phyloP scores from a whole-genome alignment of 2,797 vertebrate species.

The Phoebastria nigripes region DNA sequence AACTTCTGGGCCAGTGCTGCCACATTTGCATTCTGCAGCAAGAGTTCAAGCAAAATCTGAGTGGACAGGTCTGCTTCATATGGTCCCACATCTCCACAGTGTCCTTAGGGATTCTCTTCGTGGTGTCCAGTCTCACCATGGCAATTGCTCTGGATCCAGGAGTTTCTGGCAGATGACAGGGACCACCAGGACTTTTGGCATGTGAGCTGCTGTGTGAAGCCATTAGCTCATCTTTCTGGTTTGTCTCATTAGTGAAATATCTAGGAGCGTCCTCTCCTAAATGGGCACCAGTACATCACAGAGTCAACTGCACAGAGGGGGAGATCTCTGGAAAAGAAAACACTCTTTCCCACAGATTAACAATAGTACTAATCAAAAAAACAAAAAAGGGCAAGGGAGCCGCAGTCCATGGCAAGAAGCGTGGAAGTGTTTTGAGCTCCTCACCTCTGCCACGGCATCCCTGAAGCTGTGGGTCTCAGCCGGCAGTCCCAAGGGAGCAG shows the following conservation, averaged over 20 bases:
- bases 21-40: not conserved
- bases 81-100: not conserved
- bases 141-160: not conserved
- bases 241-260: not conserved
- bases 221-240: not conserved
- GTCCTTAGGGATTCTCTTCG: not conserved
- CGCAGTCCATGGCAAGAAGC: accelerated
- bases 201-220: not conserved
- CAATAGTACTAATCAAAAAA: not conserved
- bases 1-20: not conserved
- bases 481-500: not conserved
- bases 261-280: not conserved
- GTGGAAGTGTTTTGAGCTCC: not conserved
- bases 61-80: not conserved
- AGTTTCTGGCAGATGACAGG: not conserved
- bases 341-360: not conserved
- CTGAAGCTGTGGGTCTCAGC: not conserved
- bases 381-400: not conserved
- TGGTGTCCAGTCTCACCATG: not conserved
- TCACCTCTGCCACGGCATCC: not conserved
- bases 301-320: not conserved
- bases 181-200: not conserved
- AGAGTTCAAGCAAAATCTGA: not conserved
- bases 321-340: not conserved
- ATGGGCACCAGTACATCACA: not conserved